phyloP scores from a whole-genome alignment of 2,797 vertebrate species.

The Spinus olivaceus region DNA sequence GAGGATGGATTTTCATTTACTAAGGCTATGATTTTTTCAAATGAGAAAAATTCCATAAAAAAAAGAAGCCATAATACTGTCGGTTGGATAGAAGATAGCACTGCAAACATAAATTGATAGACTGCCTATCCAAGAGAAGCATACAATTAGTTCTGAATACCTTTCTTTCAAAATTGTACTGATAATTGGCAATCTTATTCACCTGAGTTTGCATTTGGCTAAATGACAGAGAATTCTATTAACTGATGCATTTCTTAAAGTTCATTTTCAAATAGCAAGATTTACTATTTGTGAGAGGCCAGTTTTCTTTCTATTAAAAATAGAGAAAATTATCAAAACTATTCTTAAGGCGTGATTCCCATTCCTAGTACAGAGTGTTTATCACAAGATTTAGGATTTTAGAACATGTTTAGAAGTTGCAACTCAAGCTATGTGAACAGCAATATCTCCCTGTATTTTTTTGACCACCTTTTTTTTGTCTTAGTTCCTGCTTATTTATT shows the following conservation, averaged over 20 bases:
- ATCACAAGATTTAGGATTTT: neutral
- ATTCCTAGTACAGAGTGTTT: neutral
- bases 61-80: neutral
- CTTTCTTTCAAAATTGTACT: conserved; percentile 38
- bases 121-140: conserved; percentile 28
- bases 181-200: conserved; percentile 54
- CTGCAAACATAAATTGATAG: neutral
- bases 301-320: conserved; percentile 44
- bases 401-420: neutral
- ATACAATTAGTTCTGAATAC: conserved; percentile 44
- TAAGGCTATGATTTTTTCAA: neutral
- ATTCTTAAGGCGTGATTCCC: neutral
- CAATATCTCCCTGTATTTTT: neutral
- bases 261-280: conserved; percentile 39
- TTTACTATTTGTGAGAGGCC: conserved; percentile 26
- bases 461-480: neutral
- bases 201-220: conserved; percentile 59
- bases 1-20: neutral
- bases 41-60: neutral
- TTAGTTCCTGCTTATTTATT: neutral
- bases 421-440: neutral
- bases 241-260: conserved; percentile 2
- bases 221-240: conserved; percentile 43
- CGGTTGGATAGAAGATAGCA: neutral
- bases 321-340: neutral